A percentile compares a stretch with the other conserved stretches of the same genome.
phyloP scores from a whole-genome alignment of 2,797 vertebrate genomes.

The Petrocephalus schoutedeni region DNA sequence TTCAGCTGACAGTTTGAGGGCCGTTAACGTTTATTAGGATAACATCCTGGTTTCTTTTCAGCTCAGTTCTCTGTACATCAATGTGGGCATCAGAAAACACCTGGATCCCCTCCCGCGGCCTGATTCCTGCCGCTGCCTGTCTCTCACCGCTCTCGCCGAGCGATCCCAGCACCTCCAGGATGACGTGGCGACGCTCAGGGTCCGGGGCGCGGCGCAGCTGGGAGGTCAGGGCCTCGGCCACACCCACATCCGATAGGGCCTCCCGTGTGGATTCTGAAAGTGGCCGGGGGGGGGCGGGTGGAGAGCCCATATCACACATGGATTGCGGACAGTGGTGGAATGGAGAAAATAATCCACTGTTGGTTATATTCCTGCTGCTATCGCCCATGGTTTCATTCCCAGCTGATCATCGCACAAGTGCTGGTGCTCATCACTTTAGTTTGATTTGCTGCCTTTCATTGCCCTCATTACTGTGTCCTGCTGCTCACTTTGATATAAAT shows the following conservation, averaged over 20 bases:
- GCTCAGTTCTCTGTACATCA: not conserved
- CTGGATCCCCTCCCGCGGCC: not conserved
- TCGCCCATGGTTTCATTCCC: not conserved
- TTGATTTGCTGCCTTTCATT: not conserved
- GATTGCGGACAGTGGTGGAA: not conserved
- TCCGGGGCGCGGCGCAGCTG: slow-evolving; percentile 74
- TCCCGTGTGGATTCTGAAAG: slow-evolving; percentile 71
- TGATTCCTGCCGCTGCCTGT: not conserved
- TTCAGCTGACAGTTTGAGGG: not conserved
- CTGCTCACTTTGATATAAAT: not conserved
- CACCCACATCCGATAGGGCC: slow-evolving; percentile 64
- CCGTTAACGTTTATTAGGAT: not conserved
- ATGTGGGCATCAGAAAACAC: not conserved
- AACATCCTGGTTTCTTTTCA: not conserved
- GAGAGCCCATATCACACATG: not conserved
- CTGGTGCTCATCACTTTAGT: not conserved
- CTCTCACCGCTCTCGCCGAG: slow-evolving; percentile 79
- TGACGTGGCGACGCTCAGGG: slow-evolving; percentile 74
- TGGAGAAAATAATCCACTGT: not conserved
- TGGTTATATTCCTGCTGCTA: not conserved
- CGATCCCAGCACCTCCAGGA: slow-evolving; percentile 77
- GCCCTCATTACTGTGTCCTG: not conserved
- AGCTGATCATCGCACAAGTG: not conserved
- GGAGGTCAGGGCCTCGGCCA: slow-evolving; percentile 68
- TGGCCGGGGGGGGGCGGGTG: slow-evolving; percentile 30